Evolutionary conservation across 2,888 invertebrate species (phyloP), one percentile per base, ranked within the genome.

Genomic region (Pterostichus madidus): DNA sequence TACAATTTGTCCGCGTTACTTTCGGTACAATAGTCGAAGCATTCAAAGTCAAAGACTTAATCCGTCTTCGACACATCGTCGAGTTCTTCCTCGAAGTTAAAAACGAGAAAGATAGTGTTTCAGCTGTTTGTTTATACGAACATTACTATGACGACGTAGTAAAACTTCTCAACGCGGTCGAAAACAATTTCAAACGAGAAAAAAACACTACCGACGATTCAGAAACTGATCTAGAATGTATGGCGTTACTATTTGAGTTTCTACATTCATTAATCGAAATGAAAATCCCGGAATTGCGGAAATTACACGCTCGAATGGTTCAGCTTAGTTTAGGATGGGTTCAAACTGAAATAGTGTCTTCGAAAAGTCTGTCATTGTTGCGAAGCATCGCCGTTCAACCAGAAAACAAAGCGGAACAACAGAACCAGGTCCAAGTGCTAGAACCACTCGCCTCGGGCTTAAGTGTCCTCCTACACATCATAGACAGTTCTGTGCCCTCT

Each of bases 71-170:
- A 83, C 92, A 92, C 79, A 89, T 92, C 10, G 90, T 92, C 5
- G 92, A 92, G 77, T 92, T 93, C 86, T 93, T 92, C 85, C 87
- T 91, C 24, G 92, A 92, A 85, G 89, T 91, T 39, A 87, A 89
- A 77, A 87, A 89, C 78, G 90, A 90, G 79, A 88, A 88, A 46
- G 85, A 84, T 78, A 83, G 85, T 56, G 84, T 85, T 15, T 83
- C 84, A 49, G 83, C 84, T 76, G 85, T 86, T 44, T 32, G 84
- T 49, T 44, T 84, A 59, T 88, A 86, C 85, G 85, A 86, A 15
- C 84, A 85, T 81, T 92, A 91, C 84, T 86, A 86, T 0, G 86
- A 85, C 49, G 89, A 91, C 84, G 87, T 92, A 0, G 86, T 88
- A 75, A 86, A 86, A 49, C 87, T 92, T 83, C 84, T 92, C 32